Conservation (phyloP, 2,113 vertebrate species). For the Otocyon megalotis region DNA sequence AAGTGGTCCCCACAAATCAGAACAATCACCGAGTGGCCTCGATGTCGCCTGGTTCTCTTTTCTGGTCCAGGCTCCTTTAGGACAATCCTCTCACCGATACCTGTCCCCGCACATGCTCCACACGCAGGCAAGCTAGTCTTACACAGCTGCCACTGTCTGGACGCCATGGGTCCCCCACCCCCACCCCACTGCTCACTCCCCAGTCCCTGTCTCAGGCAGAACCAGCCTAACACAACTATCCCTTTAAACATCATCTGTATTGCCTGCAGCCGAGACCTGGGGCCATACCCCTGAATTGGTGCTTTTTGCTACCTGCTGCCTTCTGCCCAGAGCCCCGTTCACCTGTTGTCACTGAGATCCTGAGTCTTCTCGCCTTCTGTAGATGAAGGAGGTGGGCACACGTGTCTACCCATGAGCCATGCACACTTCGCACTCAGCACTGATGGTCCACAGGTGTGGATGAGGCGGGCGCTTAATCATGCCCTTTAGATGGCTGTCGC, state of each 20-base stretch:
- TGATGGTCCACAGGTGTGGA: too few species aligned
- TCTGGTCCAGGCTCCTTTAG: too few species aligned
- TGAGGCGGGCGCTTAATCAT: too few species aligned
- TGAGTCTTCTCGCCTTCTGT: not conserved
- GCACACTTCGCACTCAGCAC: too few species aligned
- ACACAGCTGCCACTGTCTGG: not conserved
- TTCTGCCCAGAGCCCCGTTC: not conserved
- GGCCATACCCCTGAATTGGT: not conserved
- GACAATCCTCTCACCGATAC: not conserved
- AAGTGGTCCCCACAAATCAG: accelerated
- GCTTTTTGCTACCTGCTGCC: not conserved
- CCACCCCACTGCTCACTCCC: not conserved
- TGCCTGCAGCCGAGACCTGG: not conserved
- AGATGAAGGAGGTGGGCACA: too few species aligned
- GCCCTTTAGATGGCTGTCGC: too few species aligned
- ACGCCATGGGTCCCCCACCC: not conserved
- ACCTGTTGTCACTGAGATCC: not conserved
- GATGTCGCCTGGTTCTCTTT: not conserved
- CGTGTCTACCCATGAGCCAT: too few species aligned
- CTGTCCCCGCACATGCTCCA: not conserved
- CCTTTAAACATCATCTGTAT: not conserved
- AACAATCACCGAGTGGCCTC: accelerated
- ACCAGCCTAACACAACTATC: not conserved
- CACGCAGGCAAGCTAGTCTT: accelerated
- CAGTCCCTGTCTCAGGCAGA: not conserved